Conservation (phyloP, 1,140 invertebrate species). For the Drosophila saltans region DNA sequence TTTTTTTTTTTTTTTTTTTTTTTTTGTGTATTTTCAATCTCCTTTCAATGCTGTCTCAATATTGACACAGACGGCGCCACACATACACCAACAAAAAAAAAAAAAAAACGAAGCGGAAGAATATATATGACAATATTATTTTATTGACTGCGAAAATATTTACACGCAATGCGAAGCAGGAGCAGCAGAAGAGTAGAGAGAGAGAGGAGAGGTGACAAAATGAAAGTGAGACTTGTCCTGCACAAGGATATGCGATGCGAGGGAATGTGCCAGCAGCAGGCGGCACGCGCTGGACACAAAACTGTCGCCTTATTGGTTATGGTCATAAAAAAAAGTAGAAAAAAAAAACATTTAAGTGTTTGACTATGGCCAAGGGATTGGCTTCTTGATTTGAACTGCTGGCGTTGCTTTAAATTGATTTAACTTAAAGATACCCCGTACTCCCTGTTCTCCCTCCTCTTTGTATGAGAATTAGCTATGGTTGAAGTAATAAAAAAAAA, state of each 20-base stretch:
- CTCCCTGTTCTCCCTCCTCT: slow-evolving; percentile 6
- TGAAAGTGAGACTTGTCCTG: not conserved
- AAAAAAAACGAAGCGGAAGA: slow-evolving; percentile 8
- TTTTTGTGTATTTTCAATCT: slow-evolving; percentile 51
- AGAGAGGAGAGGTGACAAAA: not conserved
- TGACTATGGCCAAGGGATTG: slow-evolving; percentile 36
- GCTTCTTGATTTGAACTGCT: not conserved
- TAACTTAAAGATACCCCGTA: no score
- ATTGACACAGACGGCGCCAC: slow-evolving; percentile 61
- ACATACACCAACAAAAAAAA: slow-evolving; percentile 18
- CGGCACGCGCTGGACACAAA: slow-evolving; percentile 56
- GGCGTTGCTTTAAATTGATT: slow-evolving; percentile 42
- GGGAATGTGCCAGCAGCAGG: slow-evolving; percentile 21
- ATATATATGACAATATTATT: slow-evolving; percentile 81
- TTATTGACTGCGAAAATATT: slow-evolving; percentile 81
- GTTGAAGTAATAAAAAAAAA: slow-evolving; percentile 20
- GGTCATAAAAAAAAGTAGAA: slow-evolving; percentile 45
- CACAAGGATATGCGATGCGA: slow-evolving; percentile 36
- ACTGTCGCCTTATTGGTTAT: slow-evolving; percentile 67
- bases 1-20: slow-evolving; percentile 2
- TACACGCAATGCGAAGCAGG: slow-evolving; percentile 63
- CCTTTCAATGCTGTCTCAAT: slow-evolving; percentile 71
- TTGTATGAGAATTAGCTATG: slow-evolving; percentile 44
- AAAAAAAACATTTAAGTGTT: slow-evolving; percentile 44
- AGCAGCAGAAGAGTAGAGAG: slow-evolving; percentile 34